A percentile compares a stretch with the other conserved stretches of the same genome.
Conservation (phyloP, 2,888 invertebrate species). For the Drosophila longiperda region DNA sequence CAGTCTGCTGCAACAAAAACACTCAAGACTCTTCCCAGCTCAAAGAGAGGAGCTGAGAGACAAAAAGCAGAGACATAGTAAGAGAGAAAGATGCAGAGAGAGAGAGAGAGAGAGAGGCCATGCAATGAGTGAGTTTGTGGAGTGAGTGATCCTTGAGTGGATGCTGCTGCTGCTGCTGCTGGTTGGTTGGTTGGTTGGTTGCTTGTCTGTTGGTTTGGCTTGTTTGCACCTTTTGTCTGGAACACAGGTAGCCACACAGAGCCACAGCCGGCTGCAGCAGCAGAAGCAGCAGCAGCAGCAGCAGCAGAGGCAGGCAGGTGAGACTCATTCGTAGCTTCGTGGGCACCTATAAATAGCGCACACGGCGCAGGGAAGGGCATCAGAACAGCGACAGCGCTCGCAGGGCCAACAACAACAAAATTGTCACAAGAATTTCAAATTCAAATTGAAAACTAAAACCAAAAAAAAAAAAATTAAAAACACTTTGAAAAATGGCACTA, state of each 20-base stretch:
- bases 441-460: conserved; percentile 1
- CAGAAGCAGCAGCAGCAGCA: not conserved
- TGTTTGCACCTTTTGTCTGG: conserved; percentile 72
- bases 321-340: conserved; percentile 47
- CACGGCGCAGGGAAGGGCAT: conserved; percentile 83
- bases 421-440: conserved; percentile 3
- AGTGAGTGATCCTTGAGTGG: conserved; percentile 49
- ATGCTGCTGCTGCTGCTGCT: conserved; percentile 23
- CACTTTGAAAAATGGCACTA: conserved; percentile 66
- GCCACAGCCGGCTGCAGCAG: conserved; percentile 8
- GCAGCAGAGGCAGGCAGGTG: conserved; percentile 48
- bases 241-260: conserved; percentile 45
- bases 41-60: conserved; percentile 8
- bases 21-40: conserved; percentile 30
- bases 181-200: conserved; percentile 30
- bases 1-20: conserved; percentile 23
- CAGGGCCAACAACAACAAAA: conserved; percentile 61
- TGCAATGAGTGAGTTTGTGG: conserved; percentile 21
- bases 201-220: conserved; percentile 29
- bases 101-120: conserved; percentile 13
- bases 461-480: conserved; percentile 1
- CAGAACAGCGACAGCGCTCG: conserved; percentile 82
- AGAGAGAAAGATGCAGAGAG: conserved; percentile 4
- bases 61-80: conserved; percentile 1
- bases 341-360: conserved; percentile 77